Evolutionary conservation across 2,113 vertebrate species (phyloP).

Genomic region (Morphnarchus princeps): DNA sequence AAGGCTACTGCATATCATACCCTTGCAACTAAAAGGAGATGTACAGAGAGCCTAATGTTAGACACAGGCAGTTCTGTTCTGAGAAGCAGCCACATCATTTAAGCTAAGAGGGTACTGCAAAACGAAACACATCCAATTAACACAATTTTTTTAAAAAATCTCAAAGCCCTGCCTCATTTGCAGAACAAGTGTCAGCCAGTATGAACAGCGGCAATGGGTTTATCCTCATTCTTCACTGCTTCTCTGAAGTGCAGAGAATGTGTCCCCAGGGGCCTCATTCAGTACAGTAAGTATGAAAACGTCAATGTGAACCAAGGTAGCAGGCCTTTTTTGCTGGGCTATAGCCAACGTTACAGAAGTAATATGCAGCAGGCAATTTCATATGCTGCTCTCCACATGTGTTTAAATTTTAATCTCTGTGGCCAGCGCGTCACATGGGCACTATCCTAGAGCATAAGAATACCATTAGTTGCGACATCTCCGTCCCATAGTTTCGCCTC

Average conservation of each 20-base stretch:
- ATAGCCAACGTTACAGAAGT: neutral
- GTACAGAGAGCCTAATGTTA: neutral
- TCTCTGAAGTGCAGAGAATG: slow-evolving; percentile 28
- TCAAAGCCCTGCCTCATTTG: neutral
- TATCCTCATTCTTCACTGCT: slow-evolving; percentile 1
- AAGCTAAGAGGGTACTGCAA: neutral
- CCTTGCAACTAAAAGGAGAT: neutral
- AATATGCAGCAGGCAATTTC: neutral
- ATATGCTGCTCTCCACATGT: neutral
- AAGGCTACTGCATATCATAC: neutral
- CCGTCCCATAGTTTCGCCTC: neutral
- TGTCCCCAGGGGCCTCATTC: slow-evolving; percentile 14
- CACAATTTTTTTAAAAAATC: neutral
- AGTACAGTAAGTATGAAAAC: neutral
- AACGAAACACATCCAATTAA: neutral
- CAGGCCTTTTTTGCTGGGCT: neutral
- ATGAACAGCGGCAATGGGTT: neutral
- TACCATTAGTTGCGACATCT: neutral
- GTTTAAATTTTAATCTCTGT: slow-evolving; percentile 18
- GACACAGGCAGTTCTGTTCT: neutral
- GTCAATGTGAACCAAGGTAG: neutral
- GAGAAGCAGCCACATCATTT: neutral
- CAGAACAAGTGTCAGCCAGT: slow-evolving; percentile 4
- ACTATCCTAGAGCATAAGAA: neutral
- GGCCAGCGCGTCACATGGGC: neutral